phyloP scores from a whole-genome alignment of 2,797 vertebrate species.

The Sebastes cheni region DNA sequence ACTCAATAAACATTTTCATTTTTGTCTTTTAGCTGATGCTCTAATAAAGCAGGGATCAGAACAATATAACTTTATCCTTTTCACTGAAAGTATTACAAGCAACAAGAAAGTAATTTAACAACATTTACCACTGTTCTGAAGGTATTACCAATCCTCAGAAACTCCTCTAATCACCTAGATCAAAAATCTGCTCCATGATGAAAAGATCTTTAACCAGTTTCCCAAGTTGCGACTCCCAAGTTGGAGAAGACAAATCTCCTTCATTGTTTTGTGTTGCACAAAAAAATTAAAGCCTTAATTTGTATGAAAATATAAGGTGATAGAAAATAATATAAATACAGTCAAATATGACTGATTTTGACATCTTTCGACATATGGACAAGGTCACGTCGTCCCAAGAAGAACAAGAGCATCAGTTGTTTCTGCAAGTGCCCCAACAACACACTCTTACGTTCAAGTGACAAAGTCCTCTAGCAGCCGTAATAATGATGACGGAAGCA shows the following conservation, averaged over 20 bases:
- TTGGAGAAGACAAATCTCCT: neutral
- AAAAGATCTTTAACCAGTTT: neutral
- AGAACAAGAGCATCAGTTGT: neutral
- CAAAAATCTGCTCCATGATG: neutral
- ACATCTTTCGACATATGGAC: neutral
- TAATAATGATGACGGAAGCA: neutral
- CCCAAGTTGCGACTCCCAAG: neutral
- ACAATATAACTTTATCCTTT: neutral
- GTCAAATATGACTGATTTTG: neutral
- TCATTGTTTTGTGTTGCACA: neutral
- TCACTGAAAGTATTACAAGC: neutral
- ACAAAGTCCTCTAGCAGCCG: too few relatives aligned
- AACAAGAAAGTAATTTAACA: neutral
- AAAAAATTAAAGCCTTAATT: neutral
- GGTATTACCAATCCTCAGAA: neutral
- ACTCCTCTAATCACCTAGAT: neutral
- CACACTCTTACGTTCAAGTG: too few relatives aligned
- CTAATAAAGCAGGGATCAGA: slow-evolving; percentile 35
- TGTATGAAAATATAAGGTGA: neutral
- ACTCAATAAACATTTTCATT: slow-evolving; percentile 44
- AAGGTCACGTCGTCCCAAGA: neutral
- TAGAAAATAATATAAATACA: neutral
- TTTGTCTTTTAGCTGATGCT: slow-evolving; percentile 29
- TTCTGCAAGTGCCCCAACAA: neutral
- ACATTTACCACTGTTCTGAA: neutral